Evolutionary conservation across 2,888 invertebrate species (phyloP).

Genomic region (Agrilus mali): DNA sequence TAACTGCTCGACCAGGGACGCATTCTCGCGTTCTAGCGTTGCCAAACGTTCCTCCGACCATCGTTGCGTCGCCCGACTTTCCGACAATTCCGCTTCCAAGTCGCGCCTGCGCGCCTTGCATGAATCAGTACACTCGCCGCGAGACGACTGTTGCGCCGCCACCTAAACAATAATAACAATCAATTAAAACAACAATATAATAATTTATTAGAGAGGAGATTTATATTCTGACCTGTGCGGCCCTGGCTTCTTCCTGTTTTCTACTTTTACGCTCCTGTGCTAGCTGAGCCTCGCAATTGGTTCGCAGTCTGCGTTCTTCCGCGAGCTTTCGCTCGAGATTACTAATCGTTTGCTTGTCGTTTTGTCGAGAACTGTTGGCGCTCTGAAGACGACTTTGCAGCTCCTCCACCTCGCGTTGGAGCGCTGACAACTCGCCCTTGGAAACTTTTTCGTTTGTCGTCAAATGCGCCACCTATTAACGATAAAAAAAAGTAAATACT

Average conservation of each 20-base stretch:
- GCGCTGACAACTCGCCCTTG: conserved; percentile 58
- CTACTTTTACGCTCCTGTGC: conserved; percentile 60
- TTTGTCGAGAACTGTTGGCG: conserved; percentile 55
- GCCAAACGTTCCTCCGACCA: conserved; percentile 46
- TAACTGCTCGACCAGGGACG: conserved; percentile 27
- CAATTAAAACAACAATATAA: neutral
- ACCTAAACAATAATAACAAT: conserved; percentile 17
- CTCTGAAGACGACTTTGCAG: conserved; percentile 73
- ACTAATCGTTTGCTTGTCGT: conserved; percentile 66
- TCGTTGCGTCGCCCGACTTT: conserved; percentile 43
- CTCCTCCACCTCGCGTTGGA: conserved; percentile 79
- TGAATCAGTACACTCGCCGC: conserved; percentile 32
- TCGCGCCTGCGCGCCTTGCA: conserved; percentile 41
- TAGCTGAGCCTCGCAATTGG: conserved; percentile 59
- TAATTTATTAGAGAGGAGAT: neutral
- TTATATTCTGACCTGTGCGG: conserved; percentile 24
- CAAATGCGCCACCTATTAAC: conserved; percentile 42
- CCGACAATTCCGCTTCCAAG: conserved; percentile 48
- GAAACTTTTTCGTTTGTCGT: conserved; percentile 54
- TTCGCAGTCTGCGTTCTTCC: conserved; percentile 72
- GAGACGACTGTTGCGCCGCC: conserved; percentile 25
- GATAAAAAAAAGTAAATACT: neutral
- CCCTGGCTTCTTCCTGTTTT: conserved; percentile 38
- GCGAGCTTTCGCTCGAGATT: conserved; percentile 68
- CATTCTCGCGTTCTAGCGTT: conserved; percentile 43